Base-by-base conservation (phyloP, 2,888 invertebrate species). In the Suillia variegata region DNA sequence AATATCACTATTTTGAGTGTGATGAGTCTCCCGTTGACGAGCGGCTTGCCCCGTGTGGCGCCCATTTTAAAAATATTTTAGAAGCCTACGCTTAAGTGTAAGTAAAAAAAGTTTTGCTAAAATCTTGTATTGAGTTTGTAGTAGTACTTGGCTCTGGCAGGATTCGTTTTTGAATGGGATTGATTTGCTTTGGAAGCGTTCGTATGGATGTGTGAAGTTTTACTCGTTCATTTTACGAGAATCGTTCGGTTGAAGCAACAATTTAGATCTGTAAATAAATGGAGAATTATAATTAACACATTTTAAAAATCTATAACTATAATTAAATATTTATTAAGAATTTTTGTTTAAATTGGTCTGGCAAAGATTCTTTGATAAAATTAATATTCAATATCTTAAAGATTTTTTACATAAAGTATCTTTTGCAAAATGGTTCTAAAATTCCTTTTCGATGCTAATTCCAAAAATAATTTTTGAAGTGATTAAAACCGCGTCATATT, bases 1-100 rank as follows among this genome's bases (percentile, higher is more conserved):
- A 93, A 93, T 54, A 92, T 86, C 50, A 93, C 89, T 79, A 90
- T 87, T 86, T 93, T 92, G 63, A 93, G 85, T 62, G 92, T 87
- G 67, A 92, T 86, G 67, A 93, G 85, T 81, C 89, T 91, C 71
- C 85, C 84, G 80, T 91, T 91, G 73, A 89, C 81, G 62, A 83
- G 76, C 69, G 84, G 83, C 71, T 81, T 83, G 62, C 63, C 68
- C 49, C 69, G 68, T 64, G 69, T 67, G 57, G 74, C 78, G 62
- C 79, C 79, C 81, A 81, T 81, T 63, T 64, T 65, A 53, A 47
- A 54, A 21, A 47, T 22, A 13, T 24, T 22, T n/a, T 49, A 21
- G 42, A 50, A 24, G 12, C 20, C 20, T 38, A 38, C 22, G 31
- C 38, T 38, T 38, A 38, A 38, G 15, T n/a, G n/a, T 26, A 38